These are phyloP conservation scores for Calonectris borealis DNA, from an alignment of 2,113 vertebrate species.

Conservation along the genomic window DNA sequence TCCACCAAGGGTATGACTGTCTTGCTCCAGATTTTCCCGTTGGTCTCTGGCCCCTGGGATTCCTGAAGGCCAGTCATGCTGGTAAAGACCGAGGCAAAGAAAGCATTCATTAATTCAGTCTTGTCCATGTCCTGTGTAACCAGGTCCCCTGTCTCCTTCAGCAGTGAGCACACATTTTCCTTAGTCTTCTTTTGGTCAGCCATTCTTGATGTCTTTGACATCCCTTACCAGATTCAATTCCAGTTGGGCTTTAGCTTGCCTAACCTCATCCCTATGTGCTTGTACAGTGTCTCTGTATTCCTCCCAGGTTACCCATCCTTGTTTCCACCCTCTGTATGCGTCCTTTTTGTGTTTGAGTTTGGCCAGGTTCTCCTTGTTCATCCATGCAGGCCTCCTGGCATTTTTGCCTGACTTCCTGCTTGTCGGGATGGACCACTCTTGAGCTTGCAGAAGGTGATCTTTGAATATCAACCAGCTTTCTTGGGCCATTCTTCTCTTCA, in stretches of 20 bases:
- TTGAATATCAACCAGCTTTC: not conserved
- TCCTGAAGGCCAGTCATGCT: not conserved
- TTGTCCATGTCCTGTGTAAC: not conserved
- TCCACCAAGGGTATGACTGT: not conserved
- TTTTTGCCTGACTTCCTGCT: not conserved
- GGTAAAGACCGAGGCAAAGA: not conserved
- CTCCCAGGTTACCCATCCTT: not conserved
- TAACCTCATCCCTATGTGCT: not conserved
- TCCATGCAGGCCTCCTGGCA: not conserved
- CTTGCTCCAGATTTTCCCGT: not conserved
- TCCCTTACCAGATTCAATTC: not conserved
- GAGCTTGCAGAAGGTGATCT: not conserved
- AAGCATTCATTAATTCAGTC: not conserved
- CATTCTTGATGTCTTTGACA: not conserved
- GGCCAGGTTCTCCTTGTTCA: not conserved
- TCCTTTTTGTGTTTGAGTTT: not conserved
- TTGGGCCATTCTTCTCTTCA: not conserved
- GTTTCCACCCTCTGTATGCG: not conserved
- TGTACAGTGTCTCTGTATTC: not conserved
- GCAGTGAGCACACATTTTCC: not conserved
- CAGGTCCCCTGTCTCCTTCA: not conserved
- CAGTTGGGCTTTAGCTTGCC: not conserved
- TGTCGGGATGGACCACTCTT: not conserved
- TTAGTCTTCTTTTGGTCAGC: not conserved
- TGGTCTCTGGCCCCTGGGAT: not conserved